Evolutionary conservation across 2,888 invertebrate species (phyloP).

Genomic region (Conomelus anceps): DNA sequence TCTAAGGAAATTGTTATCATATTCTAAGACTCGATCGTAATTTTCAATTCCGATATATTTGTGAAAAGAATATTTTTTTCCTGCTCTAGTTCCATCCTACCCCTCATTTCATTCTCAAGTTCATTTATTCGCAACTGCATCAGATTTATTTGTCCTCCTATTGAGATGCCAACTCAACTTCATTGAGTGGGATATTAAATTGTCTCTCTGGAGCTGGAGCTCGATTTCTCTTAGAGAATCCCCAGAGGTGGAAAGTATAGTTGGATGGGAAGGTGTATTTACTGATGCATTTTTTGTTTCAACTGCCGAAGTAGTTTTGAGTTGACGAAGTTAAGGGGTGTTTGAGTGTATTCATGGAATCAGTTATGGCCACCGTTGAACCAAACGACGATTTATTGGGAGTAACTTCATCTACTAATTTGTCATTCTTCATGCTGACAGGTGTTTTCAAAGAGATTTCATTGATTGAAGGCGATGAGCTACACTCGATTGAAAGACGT

Average conservation of each 20-base stretch:
- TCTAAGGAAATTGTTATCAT: background rate
- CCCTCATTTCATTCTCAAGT: too few relatives aligned
- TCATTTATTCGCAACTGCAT: background rate
- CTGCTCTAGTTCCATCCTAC: background rate
- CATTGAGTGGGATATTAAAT: background rate
- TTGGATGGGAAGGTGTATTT: background rate
- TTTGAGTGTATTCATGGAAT: too few relatives aligned
- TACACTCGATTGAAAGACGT: too few relatives aligned
- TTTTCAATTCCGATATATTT: background rate
- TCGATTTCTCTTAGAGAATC: background rate
- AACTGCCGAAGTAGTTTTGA: too few relatives aligned
- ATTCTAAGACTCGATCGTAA: background rate
- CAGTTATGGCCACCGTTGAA: too few relatives aligned
- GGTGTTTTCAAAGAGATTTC: too few relatives aligned
- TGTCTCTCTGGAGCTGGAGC: background rate
- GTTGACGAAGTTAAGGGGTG: too few relatives aligned
- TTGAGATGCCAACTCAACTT: background rate
- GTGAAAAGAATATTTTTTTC: background rate
- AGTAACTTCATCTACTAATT: too few relatives aligned
- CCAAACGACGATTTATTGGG: too few relatives aligned
- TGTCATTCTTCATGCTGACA: too few relatives aligned
- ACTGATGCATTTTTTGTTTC: background rate
- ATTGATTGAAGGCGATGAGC: too few relatives aligned
- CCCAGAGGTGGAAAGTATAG: background rate
- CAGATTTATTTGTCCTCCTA: background rate